Conservation (phyloP, 2,113 vertebrate species). For the Salminus brasiliensis region DNA sequence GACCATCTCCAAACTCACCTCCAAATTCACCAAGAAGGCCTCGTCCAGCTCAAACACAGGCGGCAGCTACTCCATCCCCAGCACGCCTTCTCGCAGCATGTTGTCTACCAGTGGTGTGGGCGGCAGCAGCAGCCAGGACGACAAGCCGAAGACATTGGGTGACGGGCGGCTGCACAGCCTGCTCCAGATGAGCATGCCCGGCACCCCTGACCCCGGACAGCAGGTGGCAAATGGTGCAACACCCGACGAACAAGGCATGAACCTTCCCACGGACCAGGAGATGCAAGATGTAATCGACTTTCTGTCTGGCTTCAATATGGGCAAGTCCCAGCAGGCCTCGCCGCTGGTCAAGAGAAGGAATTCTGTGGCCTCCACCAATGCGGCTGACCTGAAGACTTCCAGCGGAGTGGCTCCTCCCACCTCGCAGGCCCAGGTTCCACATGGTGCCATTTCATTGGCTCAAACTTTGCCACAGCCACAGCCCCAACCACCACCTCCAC, state of each 20-base stretch:
- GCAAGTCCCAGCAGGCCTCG: slow-evolving; percentile 96
- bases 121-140: slow-evolving; percentile 77
- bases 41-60: slow-evolving; percentile 82
- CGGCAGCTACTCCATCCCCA: slow-evolving; percentile 91
- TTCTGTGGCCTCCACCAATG: slow-evolving; percentile 85
- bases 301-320: slow-evolving; percentile 98
- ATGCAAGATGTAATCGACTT: slow-evolving; percentile 99
- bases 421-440: slow-evolving; percentile 76
- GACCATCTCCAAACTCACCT: slow-evolving; percentile 97
- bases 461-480: slow-evolving; percentile 69
- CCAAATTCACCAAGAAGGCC: slow-evolving; percentile 94
- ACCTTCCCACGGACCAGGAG: slow-evolving; percentile 96
- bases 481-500: slow-evolving; percentile 55
- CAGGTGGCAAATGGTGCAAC: slow-evolving; percentile 84
- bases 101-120: slow-evolving; percentile 63
- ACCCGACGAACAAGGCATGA: slow-evolving; percentile 94
- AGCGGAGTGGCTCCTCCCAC: slow-evolving; percentile 76
- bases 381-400: slow-evolving; percentile 85
- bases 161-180: slow-evolving; percentile 86
- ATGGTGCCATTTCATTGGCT: slow-evolving; percentile 77
- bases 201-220: slow-evolving; percentile 73
- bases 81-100: slow-evolving; percentile 87
- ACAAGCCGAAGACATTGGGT: slow-evolving; percentile 82
- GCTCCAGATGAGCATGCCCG: slow-evolving; percentile 84
- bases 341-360: slow-evolving; percentile 91